phyloP scores from a whole-genome alignment of 2,888 invertebrate species.

The Drosophila anceps region DNA sequence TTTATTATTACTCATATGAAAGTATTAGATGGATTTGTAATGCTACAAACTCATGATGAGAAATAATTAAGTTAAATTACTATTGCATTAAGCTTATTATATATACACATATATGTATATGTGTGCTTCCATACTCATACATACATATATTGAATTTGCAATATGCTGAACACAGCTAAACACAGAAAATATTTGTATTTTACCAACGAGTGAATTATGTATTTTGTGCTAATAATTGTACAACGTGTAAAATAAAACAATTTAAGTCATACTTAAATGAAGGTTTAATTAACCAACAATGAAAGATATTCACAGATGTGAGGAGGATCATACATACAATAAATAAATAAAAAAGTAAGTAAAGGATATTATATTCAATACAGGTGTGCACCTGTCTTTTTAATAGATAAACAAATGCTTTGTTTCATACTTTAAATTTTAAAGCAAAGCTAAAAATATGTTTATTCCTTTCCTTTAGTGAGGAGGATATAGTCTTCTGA shows the following conservation, averaged over 20 bases:
- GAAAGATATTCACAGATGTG: neutral
- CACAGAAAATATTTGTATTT: slow-evolving; percentile 14
- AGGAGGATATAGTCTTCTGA: too few species aligned
- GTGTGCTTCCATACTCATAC: neutral
- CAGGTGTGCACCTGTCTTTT: too few species aligned
- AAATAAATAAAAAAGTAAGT: neutral
- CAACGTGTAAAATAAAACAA: slow-evolving; percentile 49
- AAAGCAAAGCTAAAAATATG: too few species aligned
- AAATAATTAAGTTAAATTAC: slow-evolving; percentile 32
- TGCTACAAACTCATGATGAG: slow-evolving; percentile 34
- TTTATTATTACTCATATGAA: slow-evolving; percentile 52
- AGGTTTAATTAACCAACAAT: neutral
- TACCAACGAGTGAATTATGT: slow-evolving; percentile 68
- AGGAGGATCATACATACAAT: neutral
- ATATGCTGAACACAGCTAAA: slow-evolving; percentile 9
- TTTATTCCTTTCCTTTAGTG: too few species aligned
- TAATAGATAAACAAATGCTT: too few species aligned
- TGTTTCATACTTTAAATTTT: too few species aligned
- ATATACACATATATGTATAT: neutral
- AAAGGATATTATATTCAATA: too few species aligned
- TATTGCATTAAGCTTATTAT: slow-evolving; percentile 26
- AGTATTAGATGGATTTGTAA: slow-evolving; percentile 67
- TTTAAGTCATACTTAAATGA: slow-evolving; percentile 21
- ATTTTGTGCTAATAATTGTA: slow-evolving; percentile 66
- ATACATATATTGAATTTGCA: slow-evolving; percentile 6